Evolutionary conservation across 2,113 vertebrate genomes (phyloP).

Genomic region (Rhodinocichla rosea): DNA sequence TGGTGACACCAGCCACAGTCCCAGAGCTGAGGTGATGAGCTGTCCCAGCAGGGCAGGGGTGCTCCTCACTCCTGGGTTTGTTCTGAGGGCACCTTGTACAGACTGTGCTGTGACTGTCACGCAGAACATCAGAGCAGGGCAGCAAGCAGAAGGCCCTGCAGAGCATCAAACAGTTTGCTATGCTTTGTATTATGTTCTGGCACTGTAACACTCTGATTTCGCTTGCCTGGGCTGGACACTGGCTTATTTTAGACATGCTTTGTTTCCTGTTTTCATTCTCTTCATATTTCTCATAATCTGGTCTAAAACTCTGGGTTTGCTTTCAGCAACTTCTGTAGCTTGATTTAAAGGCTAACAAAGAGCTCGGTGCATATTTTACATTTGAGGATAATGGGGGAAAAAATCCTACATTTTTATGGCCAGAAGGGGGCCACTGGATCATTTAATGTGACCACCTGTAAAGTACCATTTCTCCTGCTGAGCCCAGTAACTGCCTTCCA

Average conservation of each 20-base stretch:
- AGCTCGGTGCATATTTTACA: background rate
- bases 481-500: background rate
- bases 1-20: background rate
- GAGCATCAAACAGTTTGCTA: background rate
- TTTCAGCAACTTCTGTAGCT: conserved; percentile 22
- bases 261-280: conserved; percentile 19
- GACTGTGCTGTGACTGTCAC: background rate
- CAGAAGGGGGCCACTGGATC: conserved; percentile 48
- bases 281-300: background rate
- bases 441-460: conserved; percentile 46
- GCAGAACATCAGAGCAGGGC: background rate
- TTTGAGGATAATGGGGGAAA: conserved; percentile 4
- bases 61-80: background rate
- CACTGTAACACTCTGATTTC: background rate
- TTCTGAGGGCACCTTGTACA: background rate
- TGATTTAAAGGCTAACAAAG: conserved; percentile 51
- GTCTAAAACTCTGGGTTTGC: background rate
- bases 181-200: background rate
- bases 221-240: background rate
- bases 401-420: conserved; percentile 38
- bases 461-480: conserved; percentile 1
- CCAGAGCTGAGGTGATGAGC: background rate
- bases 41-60: background rate
- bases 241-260: conserved; percentile 33
- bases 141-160: background rate